phyloP scores from a whole-genome alignment of 2,797 vertebrate genomes.

The Sebastes nivosus region DNA sequence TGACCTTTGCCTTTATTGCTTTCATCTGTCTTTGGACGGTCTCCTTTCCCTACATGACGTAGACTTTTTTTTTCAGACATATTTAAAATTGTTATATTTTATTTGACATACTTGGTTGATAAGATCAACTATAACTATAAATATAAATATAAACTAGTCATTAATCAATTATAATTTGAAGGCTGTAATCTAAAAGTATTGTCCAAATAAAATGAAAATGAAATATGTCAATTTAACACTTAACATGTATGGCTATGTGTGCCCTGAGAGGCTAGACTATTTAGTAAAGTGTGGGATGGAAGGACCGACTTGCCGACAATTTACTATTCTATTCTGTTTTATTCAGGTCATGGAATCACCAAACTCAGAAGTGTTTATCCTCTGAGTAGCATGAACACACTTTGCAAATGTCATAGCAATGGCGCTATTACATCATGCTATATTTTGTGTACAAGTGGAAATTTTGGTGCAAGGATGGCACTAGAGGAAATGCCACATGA shows the following conservation, averaged over 20 bases:
- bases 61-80: not conserved
- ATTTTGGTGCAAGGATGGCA: no score
- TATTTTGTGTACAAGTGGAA: no score
- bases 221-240: not conserved
- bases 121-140: not conserved
- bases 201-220: not conserved
- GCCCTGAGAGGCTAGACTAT: not conserved
- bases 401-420: no score
- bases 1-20: conserved; percentile 20
- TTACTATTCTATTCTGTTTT: not conserved
- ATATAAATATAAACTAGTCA: not conserved
- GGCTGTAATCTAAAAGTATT: not conserved
- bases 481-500: no score
- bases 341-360: not conserved
- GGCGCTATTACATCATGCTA: no score
- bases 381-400: no score
- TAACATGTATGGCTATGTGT: not conserved
- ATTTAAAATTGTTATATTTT: not conserved
- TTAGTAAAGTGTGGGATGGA: not conserved
- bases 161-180: not conserved
- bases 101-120: not conserved
- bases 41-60: not conserved
- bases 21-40: not conserved
- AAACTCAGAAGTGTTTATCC: no score
- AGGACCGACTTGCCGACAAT: not conserved